Percentiles rank a stretch among this genome's conserved stretches.
Conservation (phyloP, 2,797 vertebrate genomes). For the Diplodus puntazzo region DNA sequence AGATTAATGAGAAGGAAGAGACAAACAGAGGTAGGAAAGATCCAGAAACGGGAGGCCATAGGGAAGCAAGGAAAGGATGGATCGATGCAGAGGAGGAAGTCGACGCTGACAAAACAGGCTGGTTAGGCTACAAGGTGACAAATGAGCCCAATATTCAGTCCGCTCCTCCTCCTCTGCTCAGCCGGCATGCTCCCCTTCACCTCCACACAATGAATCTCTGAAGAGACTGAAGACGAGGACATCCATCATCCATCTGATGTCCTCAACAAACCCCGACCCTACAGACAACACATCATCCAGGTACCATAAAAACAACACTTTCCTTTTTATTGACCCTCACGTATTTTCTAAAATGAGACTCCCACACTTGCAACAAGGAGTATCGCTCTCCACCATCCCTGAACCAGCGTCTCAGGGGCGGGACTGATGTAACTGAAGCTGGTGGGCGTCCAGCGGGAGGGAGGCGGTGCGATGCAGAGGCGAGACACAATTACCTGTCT, state of each 20-base stretch:
- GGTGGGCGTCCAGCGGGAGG: constrained; percentile 9
- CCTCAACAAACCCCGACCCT: constrained; percentile 5
- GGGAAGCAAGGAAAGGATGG: background rate
- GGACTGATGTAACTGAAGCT: constrained; percentile 9
- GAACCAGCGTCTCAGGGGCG: constrained; percentile 4
- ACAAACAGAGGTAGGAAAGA: background rate
- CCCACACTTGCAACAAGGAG: background rate
- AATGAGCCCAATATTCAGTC: constrained; percentile 52
- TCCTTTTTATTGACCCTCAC: background rate
- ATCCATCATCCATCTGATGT: constrained; percentile 6
- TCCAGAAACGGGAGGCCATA: background rate
- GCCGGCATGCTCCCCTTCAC: constrained; percentile 12
- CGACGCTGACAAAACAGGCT: background rate
- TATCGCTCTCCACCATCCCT: background rate
- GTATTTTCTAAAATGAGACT: background rate
- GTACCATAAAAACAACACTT: background rate
- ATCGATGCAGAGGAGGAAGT: background rate
- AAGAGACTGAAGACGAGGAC: background rate
- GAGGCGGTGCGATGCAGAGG: background rate
- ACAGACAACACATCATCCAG: background rate
- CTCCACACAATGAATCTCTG: constrained; percentile 13
- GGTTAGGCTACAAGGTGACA: constrained; percentile 35
- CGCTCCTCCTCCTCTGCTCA: constrained; percentile 6
- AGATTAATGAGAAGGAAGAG: background rate
- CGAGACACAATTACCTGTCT: constrained; percentile 37